Conservation (phyloP, 2,113 vertebrate species). For the Platichthys flesus region DNA sequence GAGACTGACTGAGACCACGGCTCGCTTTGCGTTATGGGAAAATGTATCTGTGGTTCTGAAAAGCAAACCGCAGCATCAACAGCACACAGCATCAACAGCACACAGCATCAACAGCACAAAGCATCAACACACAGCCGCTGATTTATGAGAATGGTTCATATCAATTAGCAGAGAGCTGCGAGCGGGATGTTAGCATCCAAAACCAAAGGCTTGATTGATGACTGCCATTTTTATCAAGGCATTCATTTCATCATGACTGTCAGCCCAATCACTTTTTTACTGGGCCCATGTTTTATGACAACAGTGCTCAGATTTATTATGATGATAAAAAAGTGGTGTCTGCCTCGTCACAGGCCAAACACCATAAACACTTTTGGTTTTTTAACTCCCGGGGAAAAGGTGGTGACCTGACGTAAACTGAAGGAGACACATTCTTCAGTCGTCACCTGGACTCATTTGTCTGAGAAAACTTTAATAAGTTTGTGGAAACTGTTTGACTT, state of each 20-base stretch:
- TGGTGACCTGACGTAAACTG: slow-evolving; percentile 38
- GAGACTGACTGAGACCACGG: not conserved
- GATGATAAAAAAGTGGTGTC: slow-evolving; percentile 69
- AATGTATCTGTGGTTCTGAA: slow-evolving; percentile 24
- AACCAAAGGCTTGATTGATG: slow-evolving; percentile 70
- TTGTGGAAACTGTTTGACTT: not conserved
- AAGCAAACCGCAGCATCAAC: slow-evolving; percentile 42
- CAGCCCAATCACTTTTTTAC: slow-evolving; percentile 69
- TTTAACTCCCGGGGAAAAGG: slow-evolving; percentile 27
- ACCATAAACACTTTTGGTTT: slow-evolving; percentile 39
- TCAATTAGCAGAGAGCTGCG: slow-evolving; percentile 67
- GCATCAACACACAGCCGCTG: slow-evolving; percentile 35
- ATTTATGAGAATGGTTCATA: slow-evolving; percentile 69
- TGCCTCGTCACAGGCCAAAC: slow-evolving; percentile 44
- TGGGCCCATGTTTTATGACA: slow-evolving; percentile 60
- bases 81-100: not conserved
- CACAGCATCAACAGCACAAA: slow-evolving; percentile 14
- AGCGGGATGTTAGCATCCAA: slow-evolving; percentile 47
- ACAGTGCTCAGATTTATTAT: slow-evolving; percentile 70
- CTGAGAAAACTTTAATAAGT: slow-evolving; percentile 9
- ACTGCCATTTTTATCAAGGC: slow-evolving; percentile 67
- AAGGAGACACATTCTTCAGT: slow-evolving; percentile 35
- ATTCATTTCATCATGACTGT: slow-evolving; percentile 75
- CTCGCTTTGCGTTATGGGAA: not conserved
- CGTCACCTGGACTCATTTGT: slow-evolving; percentile 18